phyloP scores from a whole-genome alignment of 1,140 invertebrate genomes.

The Drosophila pachea region DNA sequence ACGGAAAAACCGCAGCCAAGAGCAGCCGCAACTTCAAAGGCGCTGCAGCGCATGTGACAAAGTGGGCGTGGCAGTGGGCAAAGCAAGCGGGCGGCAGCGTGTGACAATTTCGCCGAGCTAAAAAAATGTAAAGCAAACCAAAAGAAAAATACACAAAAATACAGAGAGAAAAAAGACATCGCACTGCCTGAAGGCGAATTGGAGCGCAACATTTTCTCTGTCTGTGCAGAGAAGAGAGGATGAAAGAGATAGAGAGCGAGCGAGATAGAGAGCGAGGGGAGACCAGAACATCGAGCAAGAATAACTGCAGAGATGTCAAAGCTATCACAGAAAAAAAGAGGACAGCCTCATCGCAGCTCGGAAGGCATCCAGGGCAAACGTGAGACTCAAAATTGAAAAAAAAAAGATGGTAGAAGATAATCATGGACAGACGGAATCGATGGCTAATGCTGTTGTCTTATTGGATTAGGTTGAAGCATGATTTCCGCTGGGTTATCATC shows the following conservation, averaged over 20 bases:
- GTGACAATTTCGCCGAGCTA: slow-evolving; percentile 39
- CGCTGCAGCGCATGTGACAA: slow-evolving; percentile 29
- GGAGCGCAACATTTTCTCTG: slow-evolving; percentile 44
- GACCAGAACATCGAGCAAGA: background rate
- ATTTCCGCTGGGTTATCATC: background rate
- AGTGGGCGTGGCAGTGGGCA: slow-evolving; percentile 21
- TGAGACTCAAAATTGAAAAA: too few relatives aligned
- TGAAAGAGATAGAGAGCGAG: background rate
- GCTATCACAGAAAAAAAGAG: background rate
- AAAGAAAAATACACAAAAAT: background rate
- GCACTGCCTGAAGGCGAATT: slow-evolving; percentile 35
- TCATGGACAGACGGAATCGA: too few relatives aligned
- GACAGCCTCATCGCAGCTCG: background rate
- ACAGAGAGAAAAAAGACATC: slow-evolving; percentile 27
- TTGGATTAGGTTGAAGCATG: too few relatives aligned
- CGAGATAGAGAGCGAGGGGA: background rate
- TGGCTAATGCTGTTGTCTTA: too few relatives aligned
- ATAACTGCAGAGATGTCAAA: background rate
- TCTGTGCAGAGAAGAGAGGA: background rate
- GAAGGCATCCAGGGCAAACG: background rate
- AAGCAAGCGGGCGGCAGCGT: slow-evolving; percentile 31
- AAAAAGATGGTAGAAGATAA: too few relatives aligned
- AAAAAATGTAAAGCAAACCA: background rate
- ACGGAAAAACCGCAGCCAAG: slow-evolving; percentile 26
- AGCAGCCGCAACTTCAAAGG: slow-evolving; percentile 37